Evolutionary conservation across 2,888 invertebrate genomes (phyloP), one percentile per base, ranked within the genome.

Genomic region (Campoletis raptor): DNA sequence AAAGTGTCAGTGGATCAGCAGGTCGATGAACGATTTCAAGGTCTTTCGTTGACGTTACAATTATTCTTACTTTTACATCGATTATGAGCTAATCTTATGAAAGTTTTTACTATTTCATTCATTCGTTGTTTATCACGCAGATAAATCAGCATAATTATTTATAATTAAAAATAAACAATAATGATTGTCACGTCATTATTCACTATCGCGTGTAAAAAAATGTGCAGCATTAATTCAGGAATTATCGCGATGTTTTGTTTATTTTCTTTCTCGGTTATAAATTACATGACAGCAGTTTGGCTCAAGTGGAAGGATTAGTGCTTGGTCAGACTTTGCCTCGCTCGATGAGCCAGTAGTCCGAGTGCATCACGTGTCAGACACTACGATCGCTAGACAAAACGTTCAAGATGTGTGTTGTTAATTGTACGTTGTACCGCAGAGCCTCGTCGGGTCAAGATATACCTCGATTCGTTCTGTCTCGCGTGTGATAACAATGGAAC

Each of bases 1-100:
- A 85, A 57, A 82, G 74, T 82, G 85, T 85, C 82, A 83, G 82
- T 85, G 76, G 85, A 80, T 85, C 82, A 82, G 37, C 74, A 82
- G 79, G 82, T 82, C 74, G 73, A 79, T 70, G 79, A 69, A 74
- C 69, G 70, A 74, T 37, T 66, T 21, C 70, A 79, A 48, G 48
- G 48, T 48, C 48, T 18, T 48, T 48, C 18, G 18, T 48, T 48
- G 48, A 45, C 15, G 45, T 15, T 48, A 7, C 18, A 48, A 48
- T 48, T n/a, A 18, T 48, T 48, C 48, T 18, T 18, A n/a, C 7
- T 48, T 5, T 6, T 48, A 18, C 48, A n/a, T 48, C 15, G 4
- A 45, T 48, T 6, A 5, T 18, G 48, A 48, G 7, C 5, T 18
- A 48, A 48, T 48, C 6, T 18, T 45, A 15, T 45, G 9, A 45